Base-by-base conservation (phyloP, 2,888 invertebrate species). In the Lutraria lutraria region DNA sequence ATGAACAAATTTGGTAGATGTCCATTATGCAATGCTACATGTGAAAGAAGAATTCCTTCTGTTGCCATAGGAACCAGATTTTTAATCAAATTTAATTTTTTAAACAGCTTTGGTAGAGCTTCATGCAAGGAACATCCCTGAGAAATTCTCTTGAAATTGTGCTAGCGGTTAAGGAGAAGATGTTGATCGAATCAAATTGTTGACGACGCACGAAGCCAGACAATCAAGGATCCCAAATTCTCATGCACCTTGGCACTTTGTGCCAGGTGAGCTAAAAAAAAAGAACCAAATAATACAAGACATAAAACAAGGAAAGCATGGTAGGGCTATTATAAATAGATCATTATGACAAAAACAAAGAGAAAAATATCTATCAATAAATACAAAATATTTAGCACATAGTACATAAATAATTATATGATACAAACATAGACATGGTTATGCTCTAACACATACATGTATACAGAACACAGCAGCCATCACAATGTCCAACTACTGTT, bases 401-500 rank as follows among this genome's bases (percentile, higher is more conserved):
- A 29, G 76, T 85, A 56, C 76, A 85, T 56, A 85, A 60, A 83
- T 43, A n/a, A n/a, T n/a, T n/a, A 43, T n/a, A 34, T 56, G 54
- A 85, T 54, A 85, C 63, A 68, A 68, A 85, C 29, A 72, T 25
- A 15, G 83, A 72, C 85, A 76, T 85, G 85, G 56, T 10, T 56
- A 85, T 1, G 76, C 85, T 85, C 76, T 56, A 79, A 79, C 72
- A 79, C 25, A 68, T 68, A 15, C 63, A 85, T 72, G 79, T 85
- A 76, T 76, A 54, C 76, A 85, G 76, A 76, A 85, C 76, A 53
- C n/a, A 19, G 21, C 56, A 85, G 29, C 85, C 76, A 85, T 85
- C 85, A 85, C 85, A 85, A 54, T 54, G 76, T 25, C 85, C 25
- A 85, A 79, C 85, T 79, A 85, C 85, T 79, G 76, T 54, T 54